Conservation (phyloP, 2,888 invertebrate species). For the Chromoteleia sp. region DNA sequence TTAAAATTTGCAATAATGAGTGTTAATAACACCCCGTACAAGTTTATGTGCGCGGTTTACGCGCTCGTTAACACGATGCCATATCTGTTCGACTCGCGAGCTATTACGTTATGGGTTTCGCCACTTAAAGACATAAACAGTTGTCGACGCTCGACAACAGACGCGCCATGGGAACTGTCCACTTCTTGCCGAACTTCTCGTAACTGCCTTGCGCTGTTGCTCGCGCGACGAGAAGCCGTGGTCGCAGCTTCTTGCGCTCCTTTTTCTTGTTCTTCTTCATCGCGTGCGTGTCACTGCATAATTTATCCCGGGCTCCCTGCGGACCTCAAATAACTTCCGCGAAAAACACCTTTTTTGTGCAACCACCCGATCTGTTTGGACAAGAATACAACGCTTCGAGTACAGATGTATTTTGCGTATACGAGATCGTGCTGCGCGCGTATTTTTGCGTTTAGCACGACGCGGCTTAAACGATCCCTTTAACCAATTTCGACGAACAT, state of each 20-base stretch:
- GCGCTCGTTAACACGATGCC: conserved; percentile 59
- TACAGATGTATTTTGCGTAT: conserved; percentile 15
- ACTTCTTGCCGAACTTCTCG: conserved; percentile 26
- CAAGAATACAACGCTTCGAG: conserved; percentile 16
- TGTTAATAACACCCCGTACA: conserved; percentile 40
- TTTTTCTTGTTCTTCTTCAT: conserved; percentile 28
- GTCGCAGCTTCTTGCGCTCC: conserved; percentile 16
- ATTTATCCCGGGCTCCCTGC: conserved; percentile 35
- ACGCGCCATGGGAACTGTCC: conserved; percentile 48
- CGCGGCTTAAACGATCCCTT: conserved; percentile 14
- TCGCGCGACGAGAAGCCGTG: not conserved
- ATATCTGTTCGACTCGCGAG: conserved; percentile 43
- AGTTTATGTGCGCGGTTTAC: conserved; percentile 46
- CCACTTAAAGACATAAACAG: conserved; percentile 50
- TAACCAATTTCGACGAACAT: conserved; percentile 18
- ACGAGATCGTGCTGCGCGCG: conserved; percentile 5
- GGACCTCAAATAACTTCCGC: conserved; percentile 50
- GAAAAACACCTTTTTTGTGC: conserved; percentile 40
- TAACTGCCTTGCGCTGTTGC: not conserved
- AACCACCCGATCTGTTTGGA: conserved; percentile 29
- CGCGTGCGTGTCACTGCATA: conserved; percentile 62
- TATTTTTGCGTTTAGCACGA: conserved; percentile 27
- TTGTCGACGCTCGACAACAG: conserved; percentile 26
- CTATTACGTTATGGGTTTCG: conserved; percentile 59
- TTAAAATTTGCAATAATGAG: conserved; percentile 51